Base-by-base conservation (phyloP, 2,888 invertebrate genomes). In the Oxystoma pomonae region DNA sequence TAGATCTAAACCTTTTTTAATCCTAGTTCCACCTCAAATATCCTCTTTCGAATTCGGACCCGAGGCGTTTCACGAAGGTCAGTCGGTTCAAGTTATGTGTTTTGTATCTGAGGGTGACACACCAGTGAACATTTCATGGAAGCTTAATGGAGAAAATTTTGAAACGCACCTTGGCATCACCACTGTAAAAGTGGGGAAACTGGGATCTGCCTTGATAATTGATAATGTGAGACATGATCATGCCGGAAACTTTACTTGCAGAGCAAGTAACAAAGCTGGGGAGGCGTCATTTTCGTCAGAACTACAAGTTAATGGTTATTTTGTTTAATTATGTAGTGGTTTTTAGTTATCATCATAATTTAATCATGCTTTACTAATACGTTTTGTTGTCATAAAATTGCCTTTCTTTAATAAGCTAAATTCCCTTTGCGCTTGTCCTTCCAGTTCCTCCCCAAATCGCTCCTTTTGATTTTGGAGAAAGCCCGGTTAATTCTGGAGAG, bases 91-190 rank as follows among this genome's bases (percentile, higher is more conserved):
- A 50, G 81, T 84, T 2, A 81, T 82, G 52, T 87, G 87, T 73
- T 82, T 82, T 51, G 81, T 86, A 50, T 84, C 88, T 67, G 87
- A 88, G 75, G 91, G 94, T 67, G 93, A 94, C 81, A 83, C 89
- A 70, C 93, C 93, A 12, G 83, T 94, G 66, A 85, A 84, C 67
- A 87, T 94, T 66, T 83, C 84, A 59, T 94, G 94, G 93, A 85
- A 85, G 69, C 84, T 91, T 73, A 87, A 91, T 74, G 84, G 83
- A 65, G 80, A 82, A 74, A 80, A 82, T 50, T 81, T 87, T 67
- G 83, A 83, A 67, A 78, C 84, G 71, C 78, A 80, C 69, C 80
- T 81, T 58, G 83, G 74, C 57, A 71, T 78, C 50, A 73, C 68
- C 17, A 85, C 89, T 68, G 86, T 85, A 77, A 86, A 85, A 77